Evolutionary conservation across 2,797 vertebrate genomes (phyloP).

Genomic region (Peromyscus eremicus): DNA sequence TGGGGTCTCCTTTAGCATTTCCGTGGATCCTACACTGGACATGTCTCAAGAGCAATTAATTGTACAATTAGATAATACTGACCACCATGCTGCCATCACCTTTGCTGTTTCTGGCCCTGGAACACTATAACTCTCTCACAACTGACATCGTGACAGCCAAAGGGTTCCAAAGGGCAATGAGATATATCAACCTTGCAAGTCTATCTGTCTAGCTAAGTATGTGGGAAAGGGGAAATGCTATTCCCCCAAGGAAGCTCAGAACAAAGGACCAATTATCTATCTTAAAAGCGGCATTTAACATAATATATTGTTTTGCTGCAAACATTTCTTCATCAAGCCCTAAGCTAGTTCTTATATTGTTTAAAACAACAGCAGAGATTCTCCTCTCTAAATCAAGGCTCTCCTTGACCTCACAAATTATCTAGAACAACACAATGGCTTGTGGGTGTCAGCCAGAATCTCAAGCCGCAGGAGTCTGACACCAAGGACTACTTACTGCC

Average conservation of each 20-base stretch:
- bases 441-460: slow-evolving; percentile 69
- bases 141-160: neutral
- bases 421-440: slow-evolving; percentile 72
- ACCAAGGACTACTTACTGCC: slow-evolving; percentile 48
- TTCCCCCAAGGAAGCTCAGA: slow-evolving; percentile 72
- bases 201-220: slow-evolving; percentile 71
- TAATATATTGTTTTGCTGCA: slow-evolving; percentile 76
- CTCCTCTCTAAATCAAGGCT: slow-evolving; percentile 59
- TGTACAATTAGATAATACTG: neutral
- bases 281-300: slow-evolving; percentile 75
- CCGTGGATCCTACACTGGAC: neutral
- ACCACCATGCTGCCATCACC: neutral
- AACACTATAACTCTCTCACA: neutral
- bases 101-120: neutral
- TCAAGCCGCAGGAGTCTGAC: slow-evolving; percentile 72
- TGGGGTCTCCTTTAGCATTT: too few relatives aligned
- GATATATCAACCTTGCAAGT: neutral
- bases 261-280: slow-evolving; percentile 55
- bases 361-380: slow-evolving; percentile 65
- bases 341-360: slow-evolving; percentile 62
- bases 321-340: slow-evolving; percentile 43
- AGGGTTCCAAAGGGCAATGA: neutral
- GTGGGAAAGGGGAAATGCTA: slow-evolving; percentile 65
- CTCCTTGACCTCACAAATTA: slow-evolving; percentile 59
- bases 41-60: neutral